phyloP scores from a whole-genome alignment of 2,113 vertebrate species.

The Labrus mixtus region DNA sequence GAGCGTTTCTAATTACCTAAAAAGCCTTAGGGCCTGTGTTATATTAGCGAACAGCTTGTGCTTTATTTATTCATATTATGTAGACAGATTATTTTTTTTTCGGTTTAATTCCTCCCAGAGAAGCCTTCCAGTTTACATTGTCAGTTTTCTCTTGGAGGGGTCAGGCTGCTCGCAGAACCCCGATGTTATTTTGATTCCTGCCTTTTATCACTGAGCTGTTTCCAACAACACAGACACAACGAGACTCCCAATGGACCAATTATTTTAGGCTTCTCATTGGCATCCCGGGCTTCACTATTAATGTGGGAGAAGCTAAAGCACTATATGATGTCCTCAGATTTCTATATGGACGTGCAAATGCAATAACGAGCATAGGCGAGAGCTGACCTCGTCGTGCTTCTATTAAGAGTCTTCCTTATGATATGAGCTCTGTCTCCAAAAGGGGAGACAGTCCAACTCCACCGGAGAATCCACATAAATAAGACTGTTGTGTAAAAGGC shows the following conservation, averaged over 20 bases:
- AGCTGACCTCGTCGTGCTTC: constrained; percentile 31
- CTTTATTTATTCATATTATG: constrained; percentile 22
- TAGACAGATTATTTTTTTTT: background rate
- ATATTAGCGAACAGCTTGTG: constrained; percentile 9
- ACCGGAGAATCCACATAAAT: constrained; percentile 49
- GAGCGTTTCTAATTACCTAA: constrained; percentile 32
- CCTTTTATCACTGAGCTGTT: constrained; percentile 71
- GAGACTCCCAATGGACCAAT: constrained; percentile 76
- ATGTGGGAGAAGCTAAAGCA: constrained; percentile 49
- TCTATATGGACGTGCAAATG: constrained; percentile 1
- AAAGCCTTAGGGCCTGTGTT: constrained; percentile 11
- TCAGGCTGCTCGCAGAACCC: constrained; percentile 49
- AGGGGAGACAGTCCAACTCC: constrained; percentile 41
- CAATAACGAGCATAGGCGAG: background rate
- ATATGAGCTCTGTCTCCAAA: constrained; percentile 49
- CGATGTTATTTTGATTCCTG: constrained; percentile 59
- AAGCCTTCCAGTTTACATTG: constrained; percentile 24
- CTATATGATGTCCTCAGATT: constrained; percentile 40
- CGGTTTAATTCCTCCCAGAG: constrained; percentile 24
- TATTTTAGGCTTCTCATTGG: constrained; percentile 76
- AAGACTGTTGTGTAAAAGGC: constrained; percentile 17
- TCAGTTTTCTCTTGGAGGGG: constrained; percentile 41
- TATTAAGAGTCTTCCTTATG: constrained; percentile 45
- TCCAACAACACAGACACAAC: constrained; percentile 72
- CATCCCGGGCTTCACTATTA: constrained; percentile 53